These are phyloP conservation scores for Xerus rutilus DNA, from an alignment of 2,797 vertebrate genomes.

Conservation along the genomic window DNA sequence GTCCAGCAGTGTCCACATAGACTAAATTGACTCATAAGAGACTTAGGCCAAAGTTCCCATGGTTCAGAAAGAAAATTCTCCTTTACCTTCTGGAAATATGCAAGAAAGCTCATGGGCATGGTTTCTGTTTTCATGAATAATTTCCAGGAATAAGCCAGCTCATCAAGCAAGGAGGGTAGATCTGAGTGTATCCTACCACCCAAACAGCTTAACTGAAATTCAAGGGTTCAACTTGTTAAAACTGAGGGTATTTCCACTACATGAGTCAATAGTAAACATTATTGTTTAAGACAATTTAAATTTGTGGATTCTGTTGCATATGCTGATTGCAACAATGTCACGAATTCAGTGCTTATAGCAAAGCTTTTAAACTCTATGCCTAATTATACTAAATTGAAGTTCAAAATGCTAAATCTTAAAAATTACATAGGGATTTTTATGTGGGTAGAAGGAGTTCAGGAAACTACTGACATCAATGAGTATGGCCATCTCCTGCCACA, in stretches of 20 bases:
- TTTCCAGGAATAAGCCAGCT: no score
- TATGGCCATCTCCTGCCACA: not conserved
- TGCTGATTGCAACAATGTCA: not conserved
- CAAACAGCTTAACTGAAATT: not conserved
- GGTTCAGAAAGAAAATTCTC: not conserved
- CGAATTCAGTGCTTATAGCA: not conserved
- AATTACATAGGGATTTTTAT: not conserved
- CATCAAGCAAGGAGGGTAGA: not conserved
- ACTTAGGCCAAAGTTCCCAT: not conserved
- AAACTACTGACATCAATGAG: not conserved
- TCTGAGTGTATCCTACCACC: not conserved
- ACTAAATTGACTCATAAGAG: not conserved
- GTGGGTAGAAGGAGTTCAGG: not conserved
- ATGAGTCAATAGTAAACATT: not conserved
- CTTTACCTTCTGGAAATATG: not conserved
- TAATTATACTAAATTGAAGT: not conserved
- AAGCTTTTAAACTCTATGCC: not conserved
- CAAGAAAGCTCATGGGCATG: no score
- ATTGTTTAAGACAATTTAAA: not conserved
- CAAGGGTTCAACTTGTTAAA: not conserved
- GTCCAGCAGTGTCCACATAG: not conserved
- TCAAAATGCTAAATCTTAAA: not conserved
- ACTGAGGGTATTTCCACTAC: not conserved
- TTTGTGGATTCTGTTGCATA: not conserved
- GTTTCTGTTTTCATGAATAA: not conserved